A percentile compares a stretch with the other conserved stretches of the same genome.
Evolutionary conservation across 2,888 invertebrate species (phyloP).

Genomic region (Amphipyra berbera): DNA sequence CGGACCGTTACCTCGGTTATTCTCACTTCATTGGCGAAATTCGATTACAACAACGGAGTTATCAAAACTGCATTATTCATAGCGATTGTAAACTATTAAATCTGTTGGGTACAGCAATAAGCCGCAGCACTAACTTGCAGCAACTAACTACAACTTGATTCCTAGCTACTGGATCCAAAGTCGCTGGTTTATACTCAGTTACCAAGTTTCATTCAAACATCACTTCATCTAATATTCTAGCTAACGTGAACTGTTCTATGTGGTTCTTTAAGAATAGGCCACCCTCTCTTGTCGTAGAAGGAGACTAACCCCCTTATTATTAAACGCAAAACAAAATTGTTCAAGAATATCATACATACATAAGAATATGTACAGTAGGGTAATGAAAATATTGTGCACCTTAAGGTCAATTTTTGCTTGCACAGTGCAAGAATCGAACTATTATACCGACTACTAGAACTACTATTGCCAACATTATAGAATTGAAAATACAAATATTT

Average conservation of each 20-base stretch:
- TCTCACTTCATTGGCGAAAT: conserved; percentile 13
- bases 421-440: too few relatives aligned
- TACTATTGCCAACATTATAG: too few relatives aligned
- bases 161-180: conserved; percentile 64
- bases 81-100: conserved; percentile 68
- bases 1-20: background rate
- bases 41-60: conserved; percentile 36
- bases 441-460: too few relatives aligned
- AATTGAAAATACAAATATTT: too few relatives aligned
- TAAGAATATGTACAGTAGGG: too few relatives aligned
- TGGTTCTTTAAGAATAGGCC: background rate
- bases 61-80: conserved; percentile 58
- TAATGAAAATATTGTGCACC: too few relatives aligned
- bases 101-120: conserved; percentile 74
- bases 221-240: conserved; percentile 46
- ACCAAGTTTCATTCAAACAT: conserved; percentile 66
- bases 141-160: conserved; percentile 77
- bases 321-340: too few relatives aligned
- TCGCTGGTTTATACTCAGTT: conserved; percentile 67
- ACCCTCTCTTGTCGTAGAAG: background rate
- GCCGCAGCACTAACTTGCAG: conserved; percentile 66
- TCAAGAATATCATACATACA: too few relatives aligned
- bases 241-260: conserved; percentile 12
- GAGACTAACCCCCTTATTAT: too few relatives aligned
- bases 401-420: too few relatives aligned